Conservation (phyloP, 1,140 invertebrate genomes). For the Zaprionus ornatus region DNA sequence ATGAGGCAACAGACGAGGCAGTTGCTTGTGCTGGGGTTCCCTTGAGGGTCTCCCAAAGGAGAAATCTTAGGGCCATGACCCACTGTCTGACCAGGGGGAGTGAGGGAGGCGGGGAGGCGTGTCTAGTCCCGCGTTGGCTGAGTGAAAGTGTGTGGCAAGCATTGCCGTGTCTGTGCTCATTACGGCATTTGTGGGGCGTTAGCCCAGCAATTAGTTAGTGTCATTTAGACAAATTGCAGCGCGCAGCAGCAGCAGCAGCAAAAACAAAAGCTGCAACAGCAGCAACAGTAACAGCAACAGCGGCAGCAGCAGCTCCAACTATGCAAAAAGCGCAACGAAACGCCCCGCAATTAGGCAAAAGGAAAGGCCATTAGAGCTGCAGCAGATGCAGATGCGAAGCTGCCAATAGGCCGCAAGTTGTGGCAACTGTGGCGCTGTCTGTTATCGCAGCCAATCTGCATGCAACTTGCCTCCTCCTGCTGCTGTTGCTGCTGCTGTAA, state of each 20-base stretch:
- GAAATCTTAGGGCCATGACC: conserved; percentile 12
- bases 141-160: conserved; percentile 62
- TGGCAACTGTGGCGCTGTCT: background rate
- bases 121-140: background rate
- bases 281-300: background rate
- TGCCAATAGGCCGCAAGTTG: conserved; percentile 29
- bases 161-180: conserved; percentile 49
- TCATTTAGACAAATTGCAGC: conserved; percentile 77
- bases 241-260: conserved; percentile 36
- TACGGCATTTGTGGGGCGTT: conserved; percentile 72
- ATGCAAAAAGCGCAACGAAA: conserved; percentile 51
- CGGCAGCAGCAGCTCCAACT: conserved; percentile 8
- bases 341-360: conserved; percentile 63
- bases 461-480: conserved; percentile 26
- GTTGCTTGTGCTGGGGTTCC: too few relatives aligned
- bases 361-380: conserved; percentile 67
- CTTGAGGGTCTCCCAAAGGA: background rate
- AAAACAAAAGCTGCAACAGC: conserved; percentile 20
- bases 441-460: conserved; percentile 48
- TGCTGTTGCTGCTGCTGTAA: conserved; percentile 7
- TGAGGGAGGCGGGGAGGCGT: background rate
- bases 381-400: conserved; percentile 31
- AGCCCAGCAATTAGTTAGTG: conserved; percentile 79
- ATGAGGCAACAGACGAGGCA: too few relatives aligned
- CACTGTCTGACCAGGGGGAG: conserved; percentile 6